These are phyloP conservation scores for Argyrosomus japonicus DNA, from an alignment of 2,113 vertebrate genomes.

Conservation along the genomic window DNA sequence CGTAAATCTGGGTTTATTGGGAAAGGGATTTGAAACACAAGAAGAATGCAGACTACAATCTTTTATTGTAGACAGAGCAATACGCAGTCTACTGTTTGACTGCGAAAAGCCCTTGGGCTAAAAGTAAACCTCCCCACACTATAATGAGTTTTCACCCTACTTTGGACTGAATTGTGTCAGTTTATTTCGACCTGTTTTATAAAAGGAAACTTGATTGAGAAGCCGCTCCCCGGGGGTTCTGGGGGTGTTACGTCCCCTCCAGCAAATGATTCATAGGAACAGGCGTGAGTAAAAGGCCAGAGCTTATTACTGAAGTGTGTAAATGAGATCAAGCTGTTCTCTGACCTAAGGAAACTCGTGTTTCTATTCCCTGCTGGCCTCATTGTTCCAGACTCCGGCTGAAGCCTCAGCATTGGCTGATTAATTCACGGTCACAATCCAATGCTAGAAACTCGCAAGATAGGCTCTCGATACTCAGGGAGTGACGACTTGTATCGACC, in stretches of 20 bases:
- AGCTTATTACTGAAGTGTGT: slow-evolving; percentile 72
- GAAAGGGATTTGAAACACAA: slow-evolving; percentile 47
- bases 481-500: slow-evolving; percentile 39
- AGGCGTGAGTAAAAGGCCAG: slow-evolving; percentile 47
- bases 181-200: slow-evolving; percentile 71
- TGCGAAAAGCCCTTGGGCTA: slow-evolving; percentile 52
- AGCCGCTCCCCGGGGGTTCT: slow-evolving; percentile 49
- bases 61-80: slow-evolving; percentile 37
- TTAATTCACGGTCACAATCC: slow-evolving; percentile 52
- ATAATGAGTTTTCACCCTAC: slow-evolving; percentile 74
- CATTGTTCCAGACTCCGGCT: slow-evolving; percentile 53
- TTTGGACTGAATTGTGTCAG: slow-evolving; percentile 69
- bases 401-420: slow-evolving; percentile 51
- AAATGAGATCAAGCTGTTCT: slow-evolving; percentile 79
- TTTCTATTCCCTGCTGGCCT: slow-evolving; percentile 60
- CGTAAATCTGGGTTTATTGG: slow-evolving; percentile 27
- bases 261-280: slow-evolving; percentile 58
- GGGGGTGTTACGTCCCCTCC: slow-evolving; percentile 53
- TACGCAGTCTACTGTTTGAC: slow-evolving; percentile 27
- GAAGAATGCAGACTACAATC: slow-evolving; percentile 5
- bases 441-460: slow-evolving; percentile 30
- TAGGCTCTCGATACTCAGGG: slow-evolving; percentile 29
- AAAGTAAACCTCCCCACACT: slow-evolving; percentile 39
- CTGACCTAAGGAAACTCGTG: slow-evolving; percentile 58
- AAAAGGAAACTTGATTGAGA: slow-evolving; percentile 77